Evolutionary conservation across 2,797 vertebrate species (phyloP).

Genomic region (Vipera ursinii): DNA sequence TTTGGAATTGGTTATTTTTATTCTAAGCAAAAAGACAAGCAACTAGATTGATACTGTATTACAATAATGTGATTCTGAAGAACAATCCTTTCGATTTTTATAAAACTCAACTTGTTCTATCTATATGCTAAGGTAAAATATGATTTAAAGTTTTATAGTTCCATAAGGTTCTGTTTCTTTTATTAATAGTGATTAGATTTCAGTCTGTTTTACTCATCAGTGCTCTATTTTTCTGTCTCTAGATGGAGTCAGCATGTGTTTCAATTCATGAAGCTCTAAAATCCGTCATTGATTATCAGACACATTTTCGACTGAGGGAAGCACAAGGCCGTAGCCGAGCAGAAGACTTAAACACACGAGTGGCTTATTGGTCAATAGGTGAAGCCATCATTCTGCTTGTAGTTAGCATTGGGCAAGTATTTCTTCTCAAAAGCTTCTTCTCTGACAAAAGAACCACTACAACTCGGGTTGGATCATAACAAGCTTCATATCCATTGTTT

Average conservation of each 20-base stretch:
- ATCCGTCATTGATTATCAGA: conserved; percentile 97
- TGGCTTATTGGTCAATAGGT: conserved; percentile 97
- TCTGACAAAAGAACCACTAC: conserved; percentile 97
- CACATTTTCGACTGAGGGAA: conserved; percentile 94
- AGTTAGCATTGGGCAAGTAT: conserved; percentile 97
- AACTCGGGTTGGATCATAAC: conserved; percentile 94
- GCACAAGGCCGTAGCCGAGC: conserved; percentile 96
- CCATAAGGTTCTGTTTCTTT: background rate
- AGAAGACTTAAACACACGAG: conserved; percentile 94
- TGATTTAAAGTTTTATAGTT: background rate
- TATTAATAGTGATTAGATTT: background rate
- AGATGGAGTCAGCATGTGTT: conserved; percentile 99
- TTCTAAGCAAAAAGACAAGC: background rate
- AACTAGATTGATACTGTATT: background rate
- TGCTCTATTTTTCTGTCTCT: conserved; percentile 40
- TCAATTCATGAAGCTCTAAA: conserved; percentile 98
- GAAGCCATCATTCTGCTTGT: conserved; percentile 96
- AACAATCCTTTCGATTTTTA: background rate
- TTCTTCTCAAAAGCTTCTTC: conserved; percentile 97
- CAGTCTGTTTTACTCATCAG: conserved; percentile 7
- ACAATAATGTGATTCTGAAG: background rate
- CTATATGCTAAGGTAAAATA: background rate
- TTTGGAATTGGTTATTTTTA: background rate
- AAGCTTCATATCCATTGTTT: conserved; percentile 43
- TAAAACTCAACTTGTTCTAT: background rate